These are phyloP conservation scores for Drosophila percnosoma DNA, from an alignment of 2,888 invertebrate species.

Conservation along the genomic window DNA sequence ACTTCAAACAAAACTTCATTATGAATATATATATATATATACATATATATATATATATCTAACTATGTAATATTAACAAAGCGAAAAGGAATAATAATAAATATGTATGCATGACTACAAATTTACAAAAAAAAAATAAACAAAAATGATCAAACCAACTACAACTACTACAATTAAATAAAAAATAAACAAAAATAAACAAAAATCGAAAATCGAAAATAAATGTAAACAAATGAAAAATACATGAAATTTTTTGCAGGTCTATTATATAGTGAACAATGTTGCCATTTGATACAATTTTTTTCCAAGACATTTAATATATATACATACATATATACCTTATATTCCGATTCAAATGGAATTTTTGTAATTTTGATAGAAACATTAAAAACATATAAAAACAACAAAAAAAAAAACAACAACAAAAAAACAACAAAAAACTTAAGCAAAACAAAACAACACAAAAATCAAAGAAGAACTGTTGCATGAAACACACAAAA, in stretches of 20 bases:
- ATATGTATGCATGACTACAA: constrained; percentile 58
- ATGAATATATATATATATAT: constrained; percentile 47
- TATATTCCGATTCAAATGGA: constrained; percentile 78
- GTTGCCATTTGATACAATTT: constrained; percentile 80
- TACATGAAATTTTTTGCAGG: constrained; percentile 78
- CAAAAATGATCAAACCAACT: constrained; percentile 21
- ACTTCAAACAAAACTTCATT: constrained; percentile 55
- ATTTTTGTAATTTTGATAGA: constrained; percentile 82
- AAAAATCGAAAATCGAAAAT: constrained; percentile 14
- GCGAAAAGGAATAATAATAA: constrained; percentile 26
- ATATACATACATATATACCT: constrained; percentile 70
- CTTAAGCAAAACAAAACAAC: constrained; percentile 37
- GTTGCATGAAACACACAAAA: constrained; percentile 42
- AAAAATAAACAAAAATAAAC: constrained; percentile 18
- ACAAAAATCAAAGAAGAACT: constrained; percentile 48
- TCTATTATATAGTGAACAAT: constrained; percentile 78
- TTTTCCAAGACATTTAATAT: constrained; percentile 75
- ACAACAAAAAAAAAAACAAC: constrained; percentile 1
- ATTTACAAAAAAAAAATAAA: constrained; percentile 50
- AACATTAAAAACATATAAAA: constrained; percentile 73
- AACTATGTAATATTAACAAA: constrained; percentile 37
- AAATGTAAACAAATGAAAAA: constrained; percentile 31
- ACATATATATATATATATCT: constrained; percentile 36
- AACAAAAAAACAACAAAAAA: neutral
- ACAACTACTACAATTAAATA: constrained; percentile 55